phyloP scores from a whole-genome alignment of 1,140 invertebrate genomes.

The Chionoecetes opilio region DNA sequence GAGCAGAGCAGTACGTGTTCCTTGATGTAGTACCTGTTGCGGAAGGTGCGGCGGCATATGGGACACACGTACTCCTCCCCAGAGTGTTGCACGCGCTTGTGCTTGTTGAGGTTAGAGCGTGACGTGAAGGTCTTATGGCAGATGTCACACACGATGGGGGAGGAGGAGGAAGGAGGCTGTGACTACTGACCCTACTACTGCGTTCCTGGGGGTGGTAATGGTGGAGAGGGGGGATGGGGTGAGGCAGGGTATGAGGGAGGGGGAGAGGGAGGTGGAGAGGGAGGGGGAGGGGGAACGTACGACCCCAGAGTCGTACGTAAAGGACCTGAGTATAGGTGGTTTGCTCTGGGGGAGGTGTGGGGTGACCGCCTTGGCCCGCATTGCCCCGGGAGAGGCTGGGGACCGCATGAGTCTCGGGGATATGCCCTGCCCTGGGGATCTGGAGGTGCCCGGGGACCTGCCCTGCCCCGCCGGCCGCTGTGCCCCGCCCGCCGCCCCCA shows the following conservation, averaged over 20 bases:
- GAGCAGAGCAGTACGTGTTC: slow-evolving; percentile 79
- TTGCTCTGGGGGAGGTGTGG: slow-evolving; percentile 4
- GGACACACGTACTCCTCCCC: slow-evolving; percentile 80
- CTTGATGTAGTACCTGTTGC: slow-evolving; percentile 81
- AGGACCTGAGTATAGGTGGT: background rate
- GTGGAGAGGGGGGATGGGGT: slow-evolving; percentile 65
- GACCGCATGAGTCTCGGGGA: slow-evolving; percentile 72
- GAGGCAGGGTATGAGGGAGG: slow-evolving; percentile 41
- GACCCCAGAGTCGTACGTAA: too few relatives aligned
- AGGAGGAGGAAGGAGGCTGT: slow-evolving; percentile 2
- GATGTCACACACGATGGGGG: slow-evolving; percentile 78
- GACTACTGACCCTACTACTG: background rate
- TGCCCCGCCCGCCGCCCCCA: slow-evolving; percentile 72
- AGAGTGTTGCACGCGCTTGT: slow-evolving; percentile 80
- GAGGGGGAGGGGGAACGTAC: background rate
- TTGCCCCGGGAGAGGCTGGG: slow-evolving; percentile 65
- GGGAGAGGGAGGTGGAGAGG: background rate
- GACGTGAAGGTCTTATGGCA: slow-evolving; percentile 81
- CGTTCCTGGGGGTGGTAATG: background rate
- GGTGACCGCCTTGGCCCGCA: background rate
- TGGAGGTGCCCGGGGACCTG: slow-evolving; percentile 61
- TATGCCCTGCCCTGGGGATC: slow-evolving; percentile 61
- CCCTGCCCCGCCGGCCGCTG: slow-evolving; percentile 63
- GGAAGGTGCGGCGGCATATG: slow-evolving; percentile 77
- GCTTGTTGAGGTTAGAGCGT: slow-evolving; percentile 80